Conservation (phyloP, 2,113 vertebrate genomes). For the Antennarius striatus region DNA sequence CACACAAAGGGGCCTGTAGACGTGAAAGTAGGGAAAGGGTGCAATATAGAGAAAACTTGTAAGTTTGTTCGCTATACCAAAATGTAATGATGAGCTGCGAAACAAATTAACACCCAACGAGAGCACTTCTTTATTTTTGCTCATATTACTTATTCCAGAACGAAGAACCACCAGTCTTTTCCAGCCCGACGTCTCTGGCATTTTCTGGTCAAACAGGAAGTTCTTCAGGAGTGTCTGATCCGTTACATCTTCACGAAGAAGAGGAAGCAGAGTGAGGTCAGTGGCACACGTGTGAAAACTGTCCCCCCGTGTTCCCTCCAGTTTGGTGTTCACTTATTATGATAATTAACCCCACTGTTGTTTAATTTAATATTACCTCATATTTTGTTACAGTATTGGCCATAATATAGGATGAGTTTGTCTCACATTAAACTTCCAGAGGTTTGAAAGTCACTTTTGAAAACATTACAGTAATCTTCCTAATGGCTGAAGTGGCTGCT, state of each 20-base stretch:
- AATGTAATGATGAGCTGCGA: too few relatives aligned
- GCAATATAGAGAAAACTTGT: too few relatives aligned
- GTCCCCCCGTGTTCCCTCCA: neutral
- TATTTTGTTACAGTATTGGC: neutral
- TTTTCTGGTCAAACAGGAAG: slow-evolving; percentile 95
- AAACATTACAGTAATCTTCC: neutral
- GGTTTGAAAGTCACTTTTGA: neutral
- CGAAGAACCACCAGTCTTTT: slow-evolving; percentile 90
- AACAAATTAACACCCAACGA: too few relatives aligned
- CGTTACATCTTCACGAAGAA: slow-evolving; percentile 98
- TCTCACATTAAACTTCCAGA: neutral
- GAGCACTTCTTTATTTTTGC: neutral
- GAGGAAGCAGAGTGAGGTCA: slow-evolving; percentile 98
- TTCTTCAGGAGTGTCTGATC: slow-evolving; percentile 94
- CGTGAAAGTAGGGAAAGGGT: too few relatives aligned
- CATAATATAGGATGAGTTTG: too few relatives aligned
- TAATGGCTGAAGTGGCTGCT: too few relatives aligned
- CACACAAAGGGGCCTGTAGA: too few relatives aligned
- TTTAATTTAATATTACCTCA: slow-evolving; percentile 11
- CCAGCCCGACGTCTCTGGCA: slow-evolving; percentile 95
- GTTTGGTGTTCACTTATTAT: slow-evolving; percentile 6
- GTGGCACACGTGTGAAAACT: neutral
- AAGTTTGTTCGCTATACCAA: too few relatives aligned
- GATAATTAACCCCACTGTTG: slow-evolving; percentile 7
- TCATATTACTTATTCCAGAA: slow-evolving; percentile 73